Conservation (phyloP, 2,888 invertebrate genomes). For the Parnassius mnemosyne region DNA sequence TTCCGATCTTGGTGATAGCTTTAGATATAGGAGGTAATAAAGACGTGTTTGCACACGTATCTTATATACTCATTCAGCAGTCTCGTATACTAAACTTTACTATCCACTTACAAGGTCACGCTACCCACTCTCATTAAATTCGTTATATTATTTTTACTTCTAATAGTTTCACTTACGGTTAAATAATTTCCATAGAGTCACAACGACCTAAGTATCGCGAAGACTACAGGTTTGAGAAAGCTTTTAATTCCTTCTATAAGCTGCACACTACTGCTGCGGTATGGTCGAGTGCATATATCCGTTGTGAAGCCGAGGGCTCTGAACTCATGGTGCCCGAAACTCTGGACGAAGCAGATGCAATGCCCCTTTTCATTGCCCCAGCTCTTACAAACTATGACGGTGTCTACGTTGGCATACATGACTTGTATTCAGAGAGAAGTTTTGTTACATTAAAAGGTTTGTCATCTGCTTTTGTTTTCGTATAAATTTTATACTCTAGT, state of each 20-base stretch:
- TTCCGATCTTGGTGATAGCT: no score
- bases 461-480: slow-evolving; percentile 4
- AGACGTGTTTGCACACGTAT: no score
- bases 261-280: slow-evolving; percentile 39
- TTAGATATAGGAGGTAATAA: no score
- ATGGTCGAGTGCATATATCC: slow-evolving; percentile 45
- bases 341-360: slow-evolving; percentile 49
- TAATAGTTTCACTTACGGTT: no score
- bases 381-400: slow-evolving; percentile 42
- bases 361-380: slow-evolving; percentile 42
- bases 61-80: no score
- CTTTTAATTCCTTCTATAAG: slow-evolving; percentile 51
- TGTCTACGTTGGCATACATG: slow-evolving; percentile 50
- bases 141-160: no score
- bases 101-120: no score
- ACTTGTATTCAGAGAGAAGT: slow-evolving; percentile 47
- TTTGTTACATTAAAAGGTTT: slow-evolving; percentile 49
- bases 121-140: no score
- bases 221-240: slow-evolving; percentile 51
- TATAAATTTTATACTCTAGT: no score
- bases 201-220: slow-evolving; percentile 46
- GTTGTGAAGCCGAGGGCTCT: slow-evolving; percentile 49
- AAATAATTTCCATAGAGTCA: slow-evolving; percentile 31
- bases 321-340: slow-evolving; percentile 45
- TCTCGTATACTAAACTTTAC: no score